Base-by-base conservation (phyloP, 1,140 invertebrate genomes). In the Rhagoletis pomonella region DNA sequence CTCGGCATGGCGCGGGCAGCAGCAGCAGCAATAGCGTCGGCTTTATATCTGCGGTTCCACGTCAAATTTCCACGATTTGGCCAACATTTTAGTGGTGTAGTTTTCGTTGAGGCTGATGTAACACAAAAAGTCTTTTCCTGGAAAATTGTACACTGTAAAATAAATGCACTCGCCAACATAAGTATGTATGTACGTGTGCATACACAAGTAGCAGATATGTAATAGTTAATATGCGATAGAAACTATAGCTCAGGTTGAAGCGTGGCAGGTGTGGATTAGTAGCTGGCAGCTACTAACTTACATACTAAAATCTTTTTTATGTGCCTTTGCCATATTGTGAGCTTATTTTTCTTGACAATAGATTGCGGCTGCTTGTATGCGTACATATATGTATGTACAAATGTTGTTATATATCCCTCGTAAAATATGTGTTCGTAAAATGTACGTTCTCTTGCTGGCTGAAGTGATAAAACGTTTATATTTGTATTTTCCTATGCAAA, bases 121-220 rank as follows among this genome's bases (percentile, higher is more conserved):
- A 81, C 73, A 29, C 14, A 81, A 55, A 81, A 29, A 81, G 12
- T 58, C 47, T 81, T 81, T 81, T 81, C 73, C 73, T 81, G 73
- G 73, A 81, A 81, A 58, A 55, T 4, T 55, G 47, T 19, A 10
- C n/a, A 62, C 2, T n/a, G n/a, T n/a, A 73, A 81, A 55, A 81
- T 55, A 44, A 69, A 44, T 47, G 44, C 14, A 10, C 19, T 29
- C 5, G 50, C 50, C 1, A 5, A 10, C 50, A 55, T 14, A 62
- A 62, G 17, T 62, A n/a, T 73, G 69, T 47, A 73, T n/a, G 14
- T 47, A 73, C 17, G 9, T 9, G 6, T 81, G 7, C n/a, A 58
- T 55, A 55, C 39, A 69, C 39, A 69, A 5, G 17, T 29, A 29
- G 17, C 17, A 62, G 17, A 14, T 62, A 62, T 12, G 17, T 62